A percentile compares a stretch with the other conserved stretches of the same genome.
phyloP scores from a whole-genome alignment of 2,797 vertebrate genomes.

The Miichthys miiuy region DNA sequence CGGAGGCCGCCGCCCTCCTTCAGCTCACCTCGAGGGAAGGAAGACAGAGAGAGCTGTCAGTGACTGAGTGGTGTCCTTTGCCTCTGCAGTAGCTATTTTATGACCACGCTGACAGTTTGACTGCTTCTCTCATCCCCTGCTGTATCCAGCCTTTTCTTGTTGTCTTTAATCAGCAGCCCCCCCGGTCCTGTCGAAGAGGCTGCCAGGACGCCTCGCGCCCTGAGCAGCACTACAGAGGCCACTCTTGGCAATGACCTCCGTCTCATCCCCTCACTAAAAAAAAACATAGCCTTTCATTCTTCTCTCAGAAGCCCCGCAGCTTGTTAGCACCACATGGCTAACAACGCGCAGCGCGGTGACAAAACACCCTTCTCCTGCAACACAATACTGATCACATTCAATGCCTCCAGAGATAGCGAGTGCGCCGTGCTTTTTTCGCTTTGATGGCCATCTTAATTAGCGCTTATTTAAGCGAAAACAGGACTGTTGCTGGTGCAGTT shows the following conservation, averaged over 20 bases:
- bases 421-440: conserved; percentile 9
- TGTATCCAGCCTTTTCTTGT: conserved; percentile 60
- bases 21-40: conserved; percentile 39
- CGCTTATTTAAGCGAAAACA: conserved; percentile 45
- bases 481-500: conserved; percentile 19
- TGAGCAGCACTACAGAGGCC: conserved; percentile 57
- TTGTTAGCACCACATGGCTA: conserved; percentile 58
- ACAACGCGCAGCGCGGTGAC: conserved; percentile 20
- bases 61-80: conserved; percentile 76
- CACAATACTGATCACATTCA: conserved; percentile 49
- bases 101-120: conserved; percentile 82
- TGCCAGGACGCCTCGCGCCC: conserved; percentile 61
- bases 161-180: conserved; percentile 80
- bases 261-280: conserved; percentile 46
- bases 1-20: conserved; percentile 25
- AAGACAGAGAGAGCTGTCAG: conserved; percentile 72
- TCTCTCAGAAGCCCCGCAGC: conserved; percentile 28
- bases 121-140: conserved; percentile 74
- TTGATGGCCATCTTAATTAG: conserved; percentile 60
- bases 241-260: conserved; percentile 70
- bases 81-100: conserved; percentile 77
- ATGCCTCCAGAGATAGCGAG: conserved; percentile 19
- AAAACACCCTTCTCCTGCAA: conserved; percentile 29
- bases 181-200: conserved; percentile 62
- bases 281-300: conserved; percentile 46